Base-by-base conservation (phyloP, 2,113 vertebrate genomes). In the Himantopus leucocephalus region DNA sequence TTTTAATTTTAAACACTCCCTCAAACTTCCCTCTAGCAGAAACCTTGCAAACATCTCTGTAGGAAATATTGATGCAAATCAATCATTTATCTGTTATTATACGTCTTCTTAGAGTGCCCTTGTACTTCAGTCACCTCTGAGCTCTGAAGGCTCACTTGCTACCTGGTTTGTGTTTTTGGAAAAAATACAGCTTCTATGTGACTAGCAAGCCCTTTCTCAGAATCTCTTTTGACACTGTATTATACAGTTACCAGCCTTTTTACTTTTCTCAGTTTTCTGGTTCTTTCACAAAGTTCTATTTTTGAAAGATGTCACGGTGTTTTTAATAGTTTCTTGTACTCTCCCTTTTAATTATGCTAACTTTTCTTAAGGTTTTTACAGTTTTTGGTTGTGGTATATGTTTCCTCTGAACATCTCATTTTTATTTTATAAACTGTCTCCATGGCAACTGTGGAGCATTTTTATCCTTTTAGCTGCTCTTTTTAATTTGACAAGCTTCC, bases 361-460 rank as follows among this genome's bases (percentile, higher is more conserved):
- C 27, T 70, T 88, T 79, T 73, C 34, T 48, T 22, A 58, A 35
- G 53, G 14, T 82, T 92, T 85, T 75, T 22, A 66, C 20, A 58
- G 22, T 41, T 24, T 83, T 59, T 85, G 34, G 74, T 30, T 91
- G 29, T 8, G 6, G 10, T 63, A 55, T 47, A 29, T 12, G 15
- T 67, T 91, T 91, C 47, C 63, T 92, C 39, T 71, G 83, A 91
- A 58, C 20, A 67, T 63, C n/a, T 84, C 9, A 58, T 89, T 86
- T 97, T 87, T 92, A 77, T 94, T 94, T 91, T 67, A 94, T 84
- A 78, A 87, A 59, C 27, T 35, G 14, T 74, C 48, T 81, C 86
- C 76, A 67, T 92, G 64, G 35, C 14, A 94, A 92, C 86, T 56
- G 29, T 63, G 87, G 37, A 92, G n/a, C 59, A 74, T 78, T 91